Conservation (phyloP, 2,888 invertebrate genomes). For the Pecten maximus region DNA sequence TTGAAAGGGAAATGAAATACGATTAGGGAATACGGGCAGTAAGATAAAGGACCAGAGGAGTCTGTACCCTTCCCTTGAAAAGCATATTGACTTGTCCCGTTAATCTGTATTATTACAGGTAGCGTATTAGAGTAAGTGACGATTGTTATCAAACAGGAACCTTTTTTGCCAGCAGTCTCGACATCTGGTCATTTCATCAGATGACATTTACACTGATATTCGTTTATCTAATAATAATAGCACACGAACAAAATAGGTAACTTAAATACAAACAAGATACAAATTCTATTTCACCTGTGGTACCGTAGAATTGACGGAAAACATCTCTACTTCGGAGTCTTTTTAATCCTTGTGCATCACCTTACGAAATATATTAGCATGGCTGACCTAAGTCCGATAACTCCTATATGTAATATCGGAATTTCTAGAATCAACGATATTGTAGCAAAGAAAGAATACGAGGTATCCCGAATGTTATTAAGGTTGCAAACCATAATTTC, state of each 20-base stretch:
- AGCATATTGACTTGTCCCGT: too few relatives aligned
- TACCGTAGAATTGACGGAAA: not conserved
- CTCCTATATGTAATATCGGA: not conserved
- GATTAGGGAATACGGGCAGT: too few relatives aligned
- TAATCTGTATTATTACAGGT: too few relatives aligned
- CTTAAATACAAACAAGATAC: not conserved
- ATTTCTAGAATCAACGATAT: not conserved
- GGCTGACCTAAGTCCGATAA: not conserved
- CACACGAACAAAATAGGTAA: not conserved
- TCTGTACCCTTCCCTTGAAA: too few relatives aligned
- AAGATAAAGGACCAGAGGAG: too few relatives aligned
- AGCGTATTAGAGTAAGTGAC: too few relatives aligned
- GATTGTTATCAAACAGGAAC: too few relatives aligned
- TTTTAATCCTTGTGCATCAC: not conserved
- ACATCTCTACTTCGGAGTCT: not conserved
- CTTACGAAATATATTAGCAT: slow-evolving; percentile 7
- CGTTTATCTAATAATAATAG: not conserved
- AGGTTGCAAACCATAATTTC: not conserved
- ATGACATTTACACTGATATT: not conserved
- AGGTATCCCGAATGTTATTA: not conserved
- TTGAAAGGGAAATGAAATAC: too few relatives aligned
- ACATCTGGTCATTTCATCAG: not conserved
- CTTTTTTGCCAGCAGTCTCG: not conserved
- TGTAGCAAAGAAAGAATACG: not conserved
- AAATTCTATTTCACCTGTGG: not conserved